Percentiles rank a stretch among this genome's conserved stretches.
Conservation (phyloP, 2,888 invertebrate genomes). For the Idaea dimidiata region DNA sequence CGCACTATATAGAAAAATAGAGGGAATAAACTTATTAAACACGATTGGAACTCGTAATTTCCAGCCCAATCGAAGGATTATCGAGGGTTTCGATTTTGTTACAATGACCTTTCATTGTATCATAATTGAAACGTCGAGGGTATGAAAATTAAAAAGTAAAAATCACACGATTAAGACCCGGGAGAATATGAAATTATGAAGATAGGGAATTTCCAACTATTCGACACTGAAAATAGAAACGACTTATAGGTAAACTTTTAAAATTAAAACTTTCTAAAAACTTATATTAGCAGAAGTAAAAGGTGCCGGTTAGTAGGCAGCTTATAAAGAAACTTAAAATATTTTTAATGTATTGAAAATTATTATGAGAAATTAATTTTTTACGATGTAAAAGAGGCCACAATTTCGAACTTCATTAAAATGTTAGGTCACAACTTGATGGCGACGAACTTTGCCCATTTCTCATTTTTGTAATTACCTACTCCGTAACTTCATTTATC, state of each 20-base stretch:
- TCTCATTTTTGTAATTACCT: conserved; percentile 70
- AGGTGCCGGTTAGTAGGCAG: conserved; percentile 8
- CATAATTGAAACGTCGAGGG: too few relatives aligned
- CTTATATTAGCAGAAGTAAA: too few relatives aligned
- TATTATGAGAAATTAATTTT: conserved; percentile 53
- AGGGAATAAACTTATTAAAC: too few relatives aligned
- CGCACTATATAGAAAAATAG: conserved; percentile 1
- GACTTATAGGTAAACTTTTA: background rate
- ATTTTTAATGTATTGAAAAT: conserved; percentile 45
- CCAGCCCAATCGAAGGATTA: too few relatives aligned
- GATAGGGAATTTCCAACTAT: background rate
- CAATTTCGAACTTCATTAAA: conserved; percentile 63
- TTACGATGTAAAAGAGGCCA: conserved; percentile 50
- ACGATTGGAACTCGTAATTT: too few relatives aligned
- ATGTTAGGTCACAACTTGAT: conserved; percentile 57
- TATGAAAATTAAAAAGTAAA: too few relatives aligned
- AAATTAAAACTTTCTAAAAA: background rate
- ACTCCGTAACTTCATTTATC: conserved; percentile 24
- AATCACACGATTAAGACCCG: too few relatives aligned
- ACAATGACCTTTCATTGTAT: too few relatives aligned
- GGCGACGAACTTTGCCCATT: conserved; percentile 70
- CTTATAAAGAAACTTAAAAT: conserved; percentile 36
- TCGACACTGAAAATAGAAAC: background rate
- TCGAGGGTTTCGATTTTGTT: too few relatives aligned
- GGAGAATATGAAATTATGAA: too few relatives aligned